phyloP scores from a whole-genome alignment of 2,113 vertebrate genomes.

The Leptodactylus fuscus region DNA sequence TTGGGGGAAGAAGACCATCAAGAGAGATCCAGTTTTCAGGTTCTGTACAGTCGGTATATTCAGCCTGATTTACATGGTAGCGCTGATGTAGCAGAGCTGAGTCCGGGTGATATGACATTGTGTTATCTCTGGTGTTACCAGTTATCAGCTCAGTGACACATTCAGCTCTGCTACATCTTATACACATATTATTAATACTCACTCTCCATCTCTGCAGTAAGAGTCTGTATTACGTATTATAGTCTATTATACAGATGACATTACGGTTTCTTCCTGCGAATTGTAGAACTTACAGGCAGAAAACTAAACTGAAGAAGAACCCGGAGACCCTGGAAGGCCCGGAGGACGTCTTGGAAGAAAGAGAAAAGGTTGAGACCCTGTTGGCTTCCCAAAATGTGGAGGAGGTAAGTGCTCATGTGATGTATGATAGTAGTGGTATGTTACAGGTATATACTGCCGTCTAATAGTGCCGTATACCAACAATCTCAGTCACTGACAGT shows the following conservation, averaged over 20 bases:
- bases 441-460: background rate
- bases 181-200: no score
- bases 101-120: no score
- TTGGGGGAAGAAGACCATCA: slow-evolving; percentile 71
- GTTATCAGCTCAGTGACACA: no score
- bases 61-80: background rate
- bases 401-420: slow-evolving; percentile 71
- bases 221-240: no score
- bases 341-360: slow-evolving; percentile 83
- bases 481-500: no score
- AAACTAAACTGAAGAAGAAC: slow-evolving; percentile 67
- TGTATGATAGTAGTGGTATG: background rate
- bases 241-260: background rate
- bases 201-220: no score
- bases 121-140: no score
- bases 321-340: slow-evolving; percentile 79
- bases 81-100: no score
- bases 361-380: slow-evolving; percentile 70
- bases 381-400: slow-evolving; percentile 68
- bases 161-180: background rate
- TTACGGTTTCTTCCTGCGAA: rapidly evolving
- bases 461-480: no score
- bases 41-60: slow-evolving; percentile 56
- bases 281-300: slow-evolving; percentile 63
- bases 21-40: slow-evolving; percentile 83